phyloP scores from a whole-genome alignment of 2,888 invertebrate species.

The Lasius fuliginosus region DNA sequence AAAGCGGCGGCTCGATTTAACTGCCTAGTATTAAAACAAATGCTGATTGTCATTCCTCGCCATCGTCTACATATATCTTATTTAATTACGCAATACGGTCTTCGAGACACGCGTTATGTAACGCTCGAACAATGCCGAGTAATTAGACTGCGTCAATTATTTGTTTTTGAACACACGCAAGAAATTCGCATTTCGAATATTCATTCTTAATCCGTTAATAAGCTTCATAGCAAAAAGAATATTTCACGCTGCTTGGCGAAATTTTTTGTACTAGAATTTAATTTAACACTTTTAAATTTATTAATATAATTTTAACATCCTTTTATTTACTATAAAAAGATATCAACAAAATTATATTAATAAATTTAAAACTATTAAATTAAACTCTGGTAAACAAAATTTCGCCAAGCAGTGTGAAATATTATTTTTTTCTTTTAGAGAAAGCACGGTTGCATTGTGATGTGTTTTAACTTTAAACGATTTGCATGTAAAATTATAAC shows the following conservation, averaged over 20 bases:
- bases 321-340: neutral
- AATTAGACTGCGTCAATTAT: conserved; percentile 17
- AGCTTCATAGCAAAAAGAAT: neutral
- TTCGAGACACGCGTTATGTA: conserved; percentile 18
- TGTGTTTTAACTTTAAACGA: too few relatives aligned
- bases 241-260: neutral
- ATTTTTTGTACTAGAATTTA: neutral
- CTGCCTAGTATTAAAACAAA: conserved; percentile 11
- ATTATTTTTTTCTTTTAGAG: too few relatives aligned
- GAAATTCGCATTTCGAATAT: conserved; percentile 3
- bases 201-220: neutral
- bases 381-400: too few relatives aligned
- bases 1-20: neutral
- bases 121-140: conserved; percentile 30
- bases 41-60: neutral
- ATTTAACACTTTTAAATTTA: neutral
- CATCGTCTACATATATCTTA: neutral
- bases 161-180: neutral
- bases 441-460: too few relatives aligned
- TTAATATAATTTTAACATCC: neutral
- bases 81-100: conserved; percentile 44
- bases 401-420: too few relatives aligned
- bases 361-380: too few relatives aligned
- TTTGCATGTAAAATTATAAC: neutral
- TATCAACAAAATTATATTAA: too few relatives aligned